Percentiles rank a stretch among this genome's conserved stretches.
These are phyloP conservation scores for Morpho deidamia DNA, from an alignment of 2,888 invertebrate genomes.

Conservation along the genomic window DNA sequence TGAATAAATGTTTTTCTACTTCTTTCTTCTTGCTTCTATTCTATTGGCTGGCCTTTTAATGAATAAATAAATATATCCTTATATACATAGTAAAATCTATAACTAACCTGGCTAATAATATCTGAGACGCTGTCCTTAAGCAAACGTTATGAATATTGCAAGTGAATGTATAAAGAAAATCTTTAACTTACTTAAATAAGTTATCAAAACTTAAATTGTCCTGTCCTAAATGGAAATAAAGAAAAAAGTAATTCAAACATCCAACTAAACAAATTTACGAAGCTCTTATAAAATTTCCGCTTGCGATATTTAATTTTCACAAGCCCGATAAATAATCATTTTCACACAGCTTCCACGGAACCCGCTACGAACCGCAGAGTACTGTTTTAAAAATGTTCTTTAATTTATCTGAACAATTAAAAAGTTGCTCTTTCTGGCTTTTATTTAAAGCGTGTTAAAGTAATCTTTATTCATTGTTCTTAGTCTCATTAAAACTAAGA, in stretches of 20 bases:
- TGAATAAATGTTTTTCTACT: no score
- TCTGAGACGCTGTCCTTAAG: no score
- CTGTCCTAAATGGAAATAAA: background rate
- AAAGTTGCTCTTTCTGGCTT: background rate
- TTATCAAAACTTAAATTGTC: background rate
- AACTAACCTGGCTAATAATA: no score
- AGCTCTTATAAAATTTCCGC: constrained; percentile 8
- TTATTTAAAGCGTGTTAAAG: background rate
- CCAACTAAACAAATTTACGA: background rate
- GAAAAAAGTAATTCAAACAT: background rate
- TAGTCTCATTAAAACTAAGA: no score
- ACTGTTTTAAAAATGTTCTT: constrained; percentile 10
- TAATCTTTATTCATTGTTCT: no score
- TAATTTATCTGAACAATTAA: constrained; percentile 8
- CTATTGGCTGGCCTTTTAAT: no score
- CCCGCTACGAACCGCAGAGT: constrained; percentile 15
- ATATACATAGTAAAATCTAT: no score
- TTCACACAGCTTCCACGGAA: constrained; percentile 12
- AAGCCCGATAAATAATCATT: constrained; percentile 22
- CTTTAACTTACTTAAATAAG: background rate
- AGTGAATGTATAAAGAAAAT: no score
- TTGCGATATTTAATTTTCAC: constrained; percentile 21
- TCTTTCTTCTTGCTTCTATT: no score
- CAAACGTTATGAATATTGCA: no score
- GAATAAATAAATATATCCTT: no score